Base-by-base conservation (phyloP, 1,140 invertebrate genomes). In the Papilio glaucus region DNA sequence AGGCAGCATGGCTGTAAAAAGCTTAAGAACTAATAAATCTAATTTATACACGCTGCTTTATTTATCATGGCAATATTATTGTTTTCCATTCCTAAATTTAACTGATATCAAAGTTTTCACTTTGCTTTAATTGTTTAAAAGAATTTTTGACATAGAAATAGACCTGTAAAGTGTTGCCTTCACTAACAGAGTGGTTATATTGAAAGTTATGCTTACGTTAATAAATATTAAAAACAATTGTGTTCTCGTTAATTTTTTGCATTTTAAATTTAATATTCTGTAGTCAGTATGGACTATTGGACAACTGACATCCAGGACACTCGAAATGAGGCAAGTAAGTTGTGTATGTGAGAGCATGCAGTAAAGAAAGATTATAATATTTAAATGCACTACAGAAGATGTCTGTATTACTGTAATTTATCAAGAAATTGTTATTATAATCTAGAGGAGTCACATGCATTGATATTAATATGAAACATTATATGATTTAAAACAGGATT, bases 401-500 rank as follows among this genome's bases (percentile, higher is more conserved):
- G 29, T 33, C 29, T 6, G 6, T 33, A 24, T 7, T 18, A 21
- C 2, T 38, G 38, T 41, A 41, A 41, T 41, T 41, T 9, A 13
- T 13, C 39, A 41, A 41, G 39, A 13, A 41, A 41, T 41, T 21
- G 10, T 53, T 10, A 53, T 53, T 3, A 24, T 21, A 21, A 13
- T 9, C 42, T 9, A 42, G n/a, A n/a, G n/a, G n/a, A n/a, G n/a
- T n/a, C 29, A 53, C 9, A 10, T 53, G 9, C 18, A 53, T 4
- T 21, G 0, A 53, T 10, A 10, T 24, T 24, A 53, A 45, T 45
- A 45, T 45, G 4, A 1, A 5, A 6, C 13, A 24, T 53, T 41
- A 18, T 71, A 10, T 38, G 96, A 98, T 85, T 96, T 96, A 96
- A 97, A 93, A 93, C 77, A 95, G 94, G 95, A 10, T 96, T 96